phyloP scores from a whole-genome alignment of 2,797 vertebrate species.

The Micromesistius poutassou region DNA sequence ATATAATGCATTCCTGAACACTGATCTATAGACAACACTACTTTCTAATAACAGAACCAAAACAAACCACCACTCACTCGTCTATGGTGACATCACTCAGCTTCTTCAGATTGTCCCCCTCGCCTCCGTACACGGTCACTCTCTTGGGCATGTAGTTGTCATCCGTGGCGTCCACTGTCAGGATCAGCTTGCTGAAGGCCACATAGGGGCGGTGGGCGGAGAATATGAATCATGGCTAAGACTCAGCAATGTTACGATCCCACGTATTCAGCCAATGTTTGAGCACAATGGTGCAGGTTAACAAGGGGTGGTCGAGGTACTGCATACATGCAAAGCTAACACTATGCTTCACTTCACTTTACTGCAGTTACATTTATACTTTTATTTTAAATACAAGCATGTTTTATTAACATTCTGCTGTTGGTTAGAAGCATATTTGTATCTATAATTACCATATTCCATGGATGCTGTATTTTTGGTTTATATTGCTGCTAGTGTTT shows the following conservation, averaged over 20 bases:
- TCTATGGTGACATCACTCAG: slow-evolving; percentile 89
- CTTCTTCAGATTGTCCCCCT: slow-evolving; percentile 92
- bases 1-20: not conserved
- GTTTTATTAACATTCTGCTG: too few relatives aligned
- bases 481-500: too few relatives aligned
- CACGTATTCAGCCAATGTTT: not conserved
- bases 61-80: slow-evolving; percentile 76
- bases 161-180: slow-evolving; percentile 93
- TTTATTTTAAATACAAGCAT: too few relatives aligned
- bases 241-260: not conserved
- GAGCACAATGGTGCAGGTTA: not conserved
- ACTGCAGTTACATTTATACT: too few relatives aligned
- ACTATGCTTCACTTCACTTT: too few relatives aligned
- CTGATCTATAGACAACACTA: not conserved
- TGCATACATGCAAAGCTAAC: not conserved
- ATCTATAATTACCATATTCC: too few relatives aligned
- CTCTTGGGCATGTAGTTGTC: slow-evolving; percentile 98
- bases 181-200: slow-evolving; percentile 81
- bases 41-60: too few relatives aligned
- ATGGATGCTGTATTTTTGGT: too few relatives aligned
- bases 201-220: not conserved
- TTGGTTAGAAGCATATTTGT: too few relatives aligned
- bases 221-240: not conserved
- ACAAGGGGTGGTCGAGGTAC: not conserved
- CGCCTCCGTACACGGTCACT: slow-evolving; percentile 87